Percentiles rank a stretch among this genome's conserved stretches.
Conservation (phyloP, 2,888 invertebrate genomes). For the Ferrisia virgata region DNA sequence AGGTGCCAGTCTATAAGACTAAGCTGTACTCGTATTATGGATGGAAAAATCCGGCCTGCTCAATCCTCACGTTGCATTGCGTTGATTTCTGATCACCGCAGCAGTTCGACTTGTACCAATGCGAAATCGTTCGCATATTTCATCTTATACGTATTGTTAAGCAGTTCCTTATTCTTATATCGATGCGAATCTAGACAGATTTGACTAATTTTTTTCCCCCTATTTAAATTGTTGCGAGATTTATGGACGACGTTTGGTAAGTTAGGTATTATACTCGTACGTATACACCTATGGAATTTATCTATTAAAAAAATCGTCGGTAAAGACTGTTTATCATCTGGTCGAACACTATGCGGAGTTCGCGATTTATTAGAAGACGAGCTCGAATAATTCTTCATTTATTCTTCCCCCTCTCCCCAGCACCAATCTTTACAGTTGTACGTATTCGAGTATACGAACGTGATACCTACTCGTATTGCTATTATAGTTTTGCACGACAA, state of each 20-base stretch:
- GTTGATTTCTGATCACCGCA: not conserved
- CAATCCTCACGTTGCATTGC: no score
- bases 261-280: no score
- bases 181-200: constrained; percentile 24
- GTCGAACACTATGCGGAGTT: not conserved
- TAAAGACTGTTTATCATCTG: not conserved
- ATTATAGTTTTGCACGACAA: not conserved
- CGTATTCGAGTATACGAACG: no score
- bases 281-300: constrained; percentile 7
- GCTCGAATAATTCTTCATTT: not conserved
- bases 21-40: no score
- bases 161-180: not conserved
- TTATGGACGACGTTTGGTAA: not conserved
- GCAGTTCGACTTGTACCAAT: not conserved
- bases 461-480: not conserved
- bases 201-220: constrained; percentile 29
- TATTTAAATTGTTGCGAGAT: constrained; percentile 19
- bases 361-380: not conserved
- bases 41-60: not conserved
- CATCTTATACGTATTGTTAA: not conserved
- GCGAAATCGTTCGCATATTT: constrained; percentile 17
- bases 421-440: no score
- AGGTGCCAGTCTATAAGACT: not conserved
- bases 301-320: constrained; percentile 1
- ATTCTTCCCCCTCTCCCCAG: no score